Evolutionary conservation across 1,140 invertebrate genomes (phyloP), one percentile per base, ranked within the genome.

Genomic region (Brachionus plicatilis): DNA sequence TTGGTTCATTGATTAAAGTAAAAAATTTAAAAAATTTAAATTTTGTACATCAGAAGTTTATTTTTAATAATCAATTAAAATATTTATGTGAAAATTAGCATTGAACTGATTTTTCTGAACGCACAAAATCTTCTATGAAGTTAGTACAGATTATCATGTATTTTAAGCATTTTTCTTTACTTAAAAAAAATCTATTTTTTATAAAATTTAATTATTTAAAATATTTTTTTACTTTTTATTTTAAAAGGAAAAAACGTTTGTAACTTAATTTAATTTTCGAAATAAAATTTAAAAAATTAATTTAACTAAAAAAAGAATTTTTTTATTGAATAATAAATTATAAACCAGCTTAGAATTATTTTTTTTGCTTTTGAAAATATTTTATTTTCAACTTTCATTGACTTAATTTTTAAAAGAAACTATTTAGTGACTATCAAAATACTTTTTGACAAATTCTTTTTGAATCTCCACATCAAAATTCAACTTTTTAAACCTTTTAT

Each of bases 71-170:
- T 37, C 33, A 37, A 37, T 37, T 37, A 37, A 37, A 37, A 37
- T 7, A 37, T 37, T 37, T 7, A 37, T 37, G 33, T 37, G 3
- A 37, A 7, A 37, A 37, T 7, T 37, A 37, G 33, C 33, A 37
- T 37, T 37, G 33, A 37, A 7, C 6, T 37, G 33, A 37, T 37
- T 37, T 37, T 37, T 37, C 33, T 37, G 7, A 37, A 37, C 4
- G 33, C 33, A 37, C 33, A 7, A 37, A 37, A 37, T 37, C 17
- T 14, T 14, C 66, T 8, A 14, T 68, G 33, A 33, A 68, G 27
- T 12, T 41, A 68, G 66, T 68, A 68, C 66, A 68, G 27, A 68
- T 68, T 68, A n/a, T 68, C 66, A 68, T 68, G 66, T 68, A 68
- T 68, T 29, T 29, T 33, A n/a, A 33, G 17, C 9, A 65, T 65